Evolutionary conservation across 2,888 invertebrate species (phyloP).

Genomic region (Plebejus argus): DNA sequence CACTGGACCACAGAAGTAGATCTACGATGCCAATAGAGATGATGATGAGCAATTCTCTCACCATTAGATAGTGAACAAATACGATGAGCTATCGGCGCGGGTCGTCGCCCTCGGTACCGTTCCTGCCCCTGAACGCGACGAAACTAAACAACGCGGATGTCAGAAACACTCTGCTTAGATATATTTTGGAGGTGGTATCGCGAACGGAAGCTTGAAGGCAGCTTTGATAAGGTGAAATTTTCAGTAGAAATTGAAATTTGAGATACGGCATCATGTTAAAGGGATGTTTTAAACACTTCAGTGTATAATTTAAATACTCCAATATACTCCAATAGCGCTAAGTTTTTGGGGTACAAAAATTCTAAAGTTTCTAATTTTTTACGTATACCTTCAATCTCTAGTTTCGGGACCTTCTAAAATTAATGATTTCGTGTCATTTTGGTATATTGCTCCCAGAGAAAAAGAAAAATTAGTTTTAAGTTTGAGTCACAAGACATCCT

Average conservation of each 20-base stretch:
- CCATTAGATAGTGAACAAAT: conserved; percentile 75
- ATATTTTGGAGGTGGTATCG: conserved; percentile 55
- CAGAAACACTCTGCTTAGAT: conserved; percentile 43
- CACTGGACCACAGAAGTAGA: background rate
- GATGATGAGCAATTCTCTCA: conserved; percentile 31
- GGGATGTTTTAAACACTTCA: background rate
- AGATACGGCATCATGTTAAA: background rate
- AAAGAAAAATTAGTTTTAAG: background rate
- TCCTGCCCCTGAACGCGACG: conserved; percentile 76
- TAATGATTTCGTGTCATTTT: no score
- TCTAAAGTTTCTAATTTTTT: no score
- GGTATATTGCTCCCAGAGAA: no score
- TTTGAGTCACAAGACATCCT: background rate
- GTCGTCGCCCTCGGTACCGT: conserved; percentile 79
- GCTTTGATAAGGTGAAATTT: no score
- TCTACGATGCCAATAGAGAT: background rate
- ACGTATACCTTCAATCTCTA: no score
- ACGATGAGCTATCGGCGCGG: conserved; percentile 77
- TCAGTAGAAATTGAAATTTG: no score
- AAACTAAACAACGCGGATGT: conserved; percentile 54
- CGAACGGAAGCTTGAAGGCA: conserved; percentile 4
- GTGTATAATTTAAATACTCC: no score
- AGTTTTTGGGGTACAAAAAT: no score
- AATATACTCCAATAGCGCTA: no score
- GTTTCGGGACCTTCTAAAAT: no score